Evolutionary conservation across 2,888 invertebrate genomes (phyloP), one percentile per base, ranked within the genome.

Genomic region (Agrotis ipsilon): DNA sequence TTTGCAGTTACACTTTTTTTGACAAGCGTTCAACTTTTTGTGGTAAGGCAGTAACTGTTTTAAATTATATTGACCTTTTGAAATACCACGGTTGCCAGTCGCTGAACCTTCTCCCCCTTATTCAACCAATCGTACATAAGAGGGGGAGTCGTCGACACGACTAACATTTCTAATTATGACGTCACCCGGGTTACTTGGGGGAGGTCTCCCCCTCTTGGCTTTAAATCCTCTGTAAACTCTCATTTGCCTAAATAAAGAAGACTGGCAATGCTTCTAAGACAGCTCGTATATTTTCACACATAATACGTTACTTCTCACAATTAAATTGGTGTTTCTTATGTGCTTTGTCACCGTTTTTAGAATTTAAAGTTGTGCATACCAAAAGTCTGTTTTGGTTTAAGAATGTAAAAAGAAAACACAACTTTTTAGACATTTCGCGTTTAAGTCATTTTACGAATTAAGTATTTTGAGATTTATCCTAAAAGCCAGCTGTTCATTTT

Each of bases 171-270:
- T 63, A 72, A 74, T 64, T 45, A 49, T 74, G 55, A 49, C 48
- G 64, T 73, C 43, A 45, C 16, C 18, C 6, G 5, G 16, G 39
- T 11, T 39, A 39, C 39, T 39, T 11, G 11, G 24, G n/a, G 27
- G 13, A 19, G 27, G 21, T 27, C 27, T 13, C n/a, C 32, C 16
- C 27, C 2, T 32, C 65, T 39, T 24, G 49, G 11, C 45, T 49
- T 16, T 74, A 45, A 74, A 57, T 65, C 49, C 32, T 65, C 49
- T 24, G n/a, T 24, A 55, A 74, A 74, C 66, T 65, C 74, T 64
- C 55, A 72, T 72, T 72, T 74, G 75, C 74, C 24, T 72, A 57
- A 64, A 74, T 72, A 74, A 49, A 74, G n/a, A 55, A 74, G 64
- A 49, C 48, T 27, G 39, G 52, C 46, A 54, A 46, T 46, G 19